Conservation (phyloP, 2,797 vertebrate species). For the Trematomus bernacchii region DNA sequence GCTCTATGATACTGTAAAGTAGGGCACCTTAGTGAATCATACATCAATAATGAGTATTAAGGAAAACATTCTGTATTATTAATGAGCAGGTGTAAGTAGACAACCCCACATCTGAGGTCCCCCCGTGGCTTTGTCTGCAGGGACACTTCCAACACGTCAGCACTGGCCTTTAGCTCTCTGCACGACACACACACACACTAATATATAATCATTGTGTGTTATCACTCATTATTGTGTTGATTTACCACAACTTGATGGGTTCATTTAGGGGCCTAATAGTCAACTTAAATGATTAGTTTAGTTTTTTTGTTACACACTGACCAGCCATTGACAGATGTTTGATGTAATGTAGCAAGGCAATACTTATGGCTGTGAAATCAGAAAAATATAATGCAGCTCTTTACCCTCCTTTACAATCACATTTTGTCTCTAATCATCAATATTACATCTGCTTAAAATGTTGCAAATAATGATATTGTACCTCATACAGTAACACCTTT, state of each 20-base stretch:
- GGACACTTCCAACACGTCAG: slow-evolving; percentile 77
- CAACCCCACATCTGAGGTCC: slow-evolving; percentile 56
- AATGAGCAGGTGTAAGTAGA: slow-evolving; percentile 45
- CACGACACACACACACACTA: slow-evolving; percentile 50
- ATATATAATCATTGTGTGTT: slow-evolving; percentile 24
- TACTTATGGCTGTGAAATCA: no score
- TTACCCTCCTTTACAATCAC: no score
- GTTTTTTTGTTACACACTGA: no score
- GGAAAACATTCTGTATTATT: slow-evolving; percentile 50
- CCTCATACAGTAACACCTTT: no score
- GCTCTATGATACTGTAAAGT: background rate
- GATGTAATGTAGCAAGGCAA: no score
- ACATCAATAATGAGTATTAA: slow-evolving; percentile 37
- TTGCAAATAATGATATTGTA: no score
- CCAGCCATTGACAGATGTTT: no score
- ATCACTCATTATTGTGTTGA: slow-evolving; percentile 41
- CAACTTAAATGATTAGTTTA: no score
- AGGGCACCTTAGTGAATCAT: background rate
- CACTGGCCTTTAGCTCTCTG: slow-evolving; percentile 75
- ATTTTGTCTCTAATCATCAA: no score
- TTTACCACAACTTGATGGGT: slow-evolving; percentile 16
- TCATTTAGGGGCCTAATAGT: no score
- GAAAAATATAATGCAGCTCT: no score
- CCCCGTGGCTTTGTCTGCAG: slow-evolving; percentile 56
- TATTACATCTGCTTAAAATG: no score